Base-by-base conservation (phyloP, 2,113 vertebrate genomes). In the Sinocyclocheilus anophthalmus region DNA sequence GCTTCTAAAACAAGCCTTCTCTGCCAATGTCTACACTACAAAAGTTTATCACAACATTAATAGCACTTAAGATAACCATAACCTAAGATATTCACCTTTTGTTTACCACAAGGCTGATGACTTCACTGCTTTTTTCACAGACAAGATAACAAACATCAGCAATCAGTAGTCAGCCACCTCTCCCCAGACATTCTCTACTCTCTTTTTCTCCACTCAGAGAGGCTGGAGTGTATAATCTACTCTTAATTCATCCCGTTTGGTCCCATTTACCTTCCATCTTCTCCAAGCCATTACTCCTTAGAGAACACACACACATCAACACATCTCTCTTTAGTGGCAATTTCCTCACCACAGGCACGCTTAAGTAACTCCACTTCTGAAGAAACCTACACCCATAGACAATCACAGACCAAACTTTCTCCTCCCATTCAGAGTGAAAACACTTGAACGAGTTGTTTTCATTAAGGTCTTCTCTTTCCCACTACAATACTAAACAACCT, bases 381-480 rank as follows among this genome's bases (percentile, higher is more conserved):
- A 70, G 67, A 70, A 70, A 10, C 67, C 69, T 22, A 39, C 69
- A 37, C 69, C 22, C 18, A 70, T 22, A 72, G 33, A 3, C 33
- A 22, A 22, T 20, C 37, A 22, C 69, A 70, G 9, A 22, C 18
- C 69, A 5, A 39, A 22, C 18, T 7, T 39, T 37, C 30, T 37
- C 30, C 30, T 69, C 20, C 70, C 8, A 22, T 42, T 73, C 70
- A 42, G 3, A 73, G 9, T 42, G 20, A 42, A 73, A 42, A 42
- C 20, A 73, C 69, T 72, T 10, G 1, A 72, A 72, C 18, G 0
- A 5, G 18, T 22, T 72, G 33, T 39, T 45, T 24, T 75, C 20
- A 42, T 75, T 24, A 39, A 45, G 72, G 39, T 75, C 72, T 75
- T 73, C 70, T 72, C 69, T 72, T 72, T 39, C 69, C 8, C 37